A percentile compares a stretch with the other conserved stretches of the same genome.
phyloP scores from a whole-genome alignment of 2,797 vertebrate genomes.

The Pseudochromis fuscus region DNA sequence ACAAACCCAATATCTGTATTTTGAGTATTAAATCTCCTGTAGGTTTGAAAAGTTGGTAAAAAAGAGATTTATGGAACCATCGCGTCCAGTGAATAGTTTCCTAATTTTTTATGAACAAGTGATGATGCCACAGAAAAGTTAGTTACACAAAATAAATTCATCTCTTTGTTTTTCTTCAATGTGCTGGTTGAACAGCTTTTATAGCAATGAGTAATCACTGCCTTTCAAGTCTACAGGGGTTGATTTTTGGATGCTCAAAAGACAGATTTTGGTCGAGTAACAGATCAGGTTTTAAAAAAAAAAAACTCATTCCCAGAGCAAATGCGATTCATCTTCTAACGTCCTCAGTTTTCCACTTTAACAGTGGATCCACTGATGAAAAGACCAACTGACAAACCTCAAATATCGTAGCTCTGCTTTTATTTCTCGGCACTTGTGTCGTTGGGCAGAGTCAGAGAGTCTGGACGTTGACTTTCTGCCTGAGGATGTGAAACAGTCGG shows the following conservation, averaged over 20 bases:
- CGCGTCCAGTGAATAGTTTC: too few relatives aligned
- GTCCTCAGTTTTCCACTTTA: not conserved
- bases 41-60: too few relatives aligned
- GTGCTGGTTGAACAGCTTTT: too few relatives aligned
- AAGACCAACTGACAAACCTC: not conserved
- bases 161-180: too few relatives aligned
- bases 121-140: too few relatives aligned
- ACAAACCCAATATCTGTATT: too few relatives aligned
- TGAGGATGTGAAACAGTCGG: slow-evolving; percentile 24
- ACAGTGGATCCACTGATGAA: not conserved
- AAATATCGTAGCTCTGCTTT: not conserved
- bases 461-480: slow-evolving; percentile 21
- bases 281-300: not conserved
- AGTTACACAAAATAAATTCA: too few relatives aligned
- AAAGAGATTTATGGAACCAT: too few relatives aligned
- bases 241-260: not conserved
- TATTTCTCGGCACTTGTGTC: slow-evolving; percentile 18
- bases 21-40: too few relatives aligned
- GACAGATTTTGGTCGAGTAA: not conserved
- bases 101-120: too few relatives aligned
- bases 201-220: not conserved
- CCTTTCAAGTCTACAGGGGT: not conserved
- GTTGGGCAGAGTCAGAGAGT: slow-evolving; percentile 36
- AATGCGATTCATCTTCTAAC: not conserved
- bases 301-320: not conserved